Base-by-base conservation (phyloP, 2,888 invertebrate species). In the Uropetala carovei region DNA sequence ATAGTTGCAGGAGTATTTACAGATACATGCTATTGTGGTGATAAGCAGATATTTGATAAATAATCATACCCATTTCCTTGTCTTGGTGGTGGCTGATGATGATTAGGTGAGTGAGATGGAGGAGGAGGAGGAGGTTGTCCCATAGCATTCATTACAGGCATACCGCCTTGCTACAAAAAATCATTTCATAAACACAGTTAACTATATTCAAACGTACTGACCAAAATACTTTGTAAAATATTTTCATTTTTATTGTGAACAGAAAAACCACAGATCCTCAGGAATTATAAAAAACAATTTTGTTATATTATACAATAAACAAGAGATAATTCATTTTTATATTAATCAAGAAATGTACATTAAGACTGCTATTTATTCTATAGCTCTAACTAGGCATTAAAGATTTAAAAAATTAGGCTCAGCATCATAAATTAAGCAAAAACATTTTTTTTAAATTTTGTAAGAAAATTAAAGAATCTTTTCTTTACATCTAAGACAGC, bases 91-190 rank as follows among this genome's bases (percentile, higher is more conserved):
- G 92, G 92, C 75, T 84, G 81, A 22, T 92, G 92, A 9, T 91
- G 92, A 60, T 92, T 92, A 14, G 92, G 92, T 2, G 92, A 92
- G 27, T 89, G 92, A 22, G 92, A 81, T 13, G 92, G 92, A n/a
- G 92, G 92, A 11, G 92, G 92, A 13, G 91, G 92, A 10, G 85
- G 92, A 4, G 92, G 92, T 64, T 92, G 92, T 3, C 92, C 92
- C 92, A 92, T 91, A 22, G 84, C 59, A 30, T 59, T 83, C 64
- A 84, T 82, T 27, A 83, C 84, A 30, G 84, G 82, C 82, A 64
- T 82, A 8, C 92, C 92, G 8, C 82, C 81, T 60, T 60, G 82
- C 92, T 92, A 57, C 7, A 92, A 60, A 58, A 27, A 27, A 27
- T 27, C 27, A 27, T 75, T 75, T 75, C 13, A 75, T 27, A 68